A percentile compares a stretch with the other conserved stretches of the same genome.
These are phyloP conservation scores for Alcis repandata DNA, from an alignment of 2,888 invertebrate species.

Conservation along the genomic window DNA sequence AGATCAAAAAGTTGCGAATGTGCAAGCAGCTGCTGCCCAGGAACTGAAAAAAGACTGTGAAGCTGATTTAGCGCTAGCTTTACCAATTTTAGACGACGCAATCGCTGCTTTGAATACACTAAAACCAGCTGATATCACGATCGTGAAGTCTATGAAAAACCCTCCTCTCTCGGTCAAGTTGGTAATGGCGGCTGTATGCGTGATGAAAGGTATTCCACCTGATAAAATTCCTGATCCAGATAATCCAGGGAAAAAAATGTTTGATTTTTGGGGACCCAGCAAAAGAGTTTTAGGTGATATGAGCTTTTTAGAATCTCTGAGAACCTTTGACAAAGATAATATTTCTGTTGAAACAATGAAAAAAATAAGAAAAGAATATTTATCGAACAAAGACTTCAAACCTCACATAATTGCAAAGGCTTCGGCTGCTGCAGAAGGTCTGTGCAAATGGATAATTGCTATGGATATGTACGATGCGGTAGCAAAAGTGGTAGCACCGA, in stretches of 20 bases:
- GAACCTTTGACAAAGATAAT: slow-evolving; percentile 94
- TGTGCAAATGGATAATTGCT: slow-evolving; percentile 96
- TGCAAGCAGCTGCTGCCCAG: slow-evolving; percentile 94
- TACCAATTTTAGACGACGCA: slow-evolving; percentile 93
- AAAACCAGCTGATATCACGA: slow-evolving; percentile 93
- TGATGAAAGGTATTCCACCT: slow-evolving; percentile 93
- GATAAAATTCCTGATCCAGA: slow-evolving; percentile 91
- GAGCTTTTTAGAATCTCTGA: slow-evolving; percentile 90
- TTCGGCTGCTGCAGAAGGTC: slow-evolving; percentile 97
- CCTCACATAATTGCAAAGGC: slow-evolving; percentile 94
- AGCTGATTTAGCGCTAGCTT: slow-evolving; percentile 95
- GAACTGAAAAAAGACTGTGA: slow-evolving; percentile 96
- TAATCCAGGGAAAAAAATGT: slow-evolving; percentile 88
- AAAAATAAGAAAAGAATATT: slow-evolving; percentile 91
- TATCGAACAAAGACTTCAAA: slow-evolving; percentile 92
- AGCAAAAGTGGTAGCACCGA: slow-evolving; percentile 94
- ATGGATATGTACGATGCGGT: slow-evolving; percentile 96
- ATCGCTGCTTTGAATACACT: slow-evolving; percentile 93
- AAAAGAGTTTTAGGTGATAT: slow-evolving; percentile 93
- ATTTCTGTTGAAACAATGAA: slow-evolving; percentile 91
- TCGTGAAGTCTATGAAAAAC: slow-evolving; percentile 96
- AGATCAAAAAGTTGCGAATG: slow-evolving; percentile 95
- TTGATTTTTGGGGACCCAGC: slow-evolving; percentile 95
- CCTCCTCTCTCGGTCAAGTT: slow-evolving; percentile 93
- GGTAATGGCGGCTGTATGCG: slow-evolving; percentile 96